Percentiles rank a stretch among this genome's conserved stretches.
Conservation (phyloP, 2,113 vertebrate species). For the Halichoeres trimaculatus region DNA sequence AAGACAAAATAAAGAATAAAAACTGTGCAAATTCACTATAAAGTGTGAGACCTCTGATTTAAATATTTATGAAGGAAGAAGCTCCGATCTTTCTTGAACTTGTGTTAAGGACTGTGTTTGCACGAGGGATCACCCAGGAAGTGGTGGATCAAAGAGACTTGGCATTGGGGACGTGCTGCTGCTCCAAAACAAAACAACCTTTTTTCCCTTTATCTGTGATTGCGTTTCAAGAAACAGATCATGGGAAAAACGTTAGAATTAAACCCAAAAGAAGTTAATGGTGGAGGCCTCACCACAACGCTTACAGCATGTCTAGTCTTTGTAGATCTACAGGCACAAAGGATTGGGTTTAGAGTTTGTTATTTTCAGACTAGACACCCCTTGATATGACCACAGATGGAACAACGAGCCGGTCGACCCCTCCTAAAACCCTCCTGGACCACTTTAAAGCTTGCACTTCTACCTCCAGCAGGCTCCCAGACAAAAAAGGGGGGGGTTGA, state of each 20-base stretch:
- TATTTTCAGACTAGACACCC: slow-evolving; percentile 53
- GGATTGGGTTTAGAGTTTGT: slow-evolving; percentile 49
- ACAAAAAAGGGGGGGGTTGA: neutral
- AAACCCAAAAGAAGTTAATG: slow-evolving; percentile 31
- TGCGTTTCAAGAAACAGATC: slow-evolving; percentile 12
- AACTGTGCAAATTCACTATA: slow-evolving; percentile 88
- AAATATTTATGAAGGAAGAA: slow-evolving; percentile 45
- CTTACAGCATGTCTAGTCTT: slow-evolving; percentile 49
- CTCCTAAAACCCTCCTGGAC: slow-evolving; percentile 50
- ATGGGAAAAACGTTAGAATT: slow-evolving; percentile 22
- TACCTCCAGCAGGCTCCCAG: slow-evolving; percentile 31
- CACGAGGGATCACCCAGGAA: slow-evolving; percentile 42
- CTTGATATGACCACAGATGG: slow-evolving; percentile 55
- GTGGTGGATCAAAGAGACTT: slow-evolving; percentile 32
- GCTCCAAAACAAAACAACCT: slow-evolving; percentile 43
- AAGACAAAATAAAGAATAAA: slow-evolving; percentile 30
- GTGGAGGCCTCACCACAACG: slow-evolving; percentile 48
- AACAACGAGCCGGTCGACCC: slow-evolving; percentile 40
- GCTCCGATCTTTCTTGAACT: slow-evolving; percentile 20
- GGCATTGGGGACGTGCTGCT: slow-evolving; percentile 22
- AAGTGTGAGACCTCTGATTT: slow-evolving; percentile 81
- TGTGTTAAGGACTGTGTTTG: slow-evolving; percentile 26
- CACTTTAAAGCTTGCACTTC: slow-evolving; percentile 54
- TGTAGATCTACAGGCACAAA: slow-evolving; percentile 67
- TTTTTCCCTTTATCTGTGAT: slow-evolving; percentile 51